Evolutionary conservation across 2,888 invertebrate genomes (phyloP), one percentile per base, ranked within the genome.

Genomic region (Chesias legatella): DNA sequence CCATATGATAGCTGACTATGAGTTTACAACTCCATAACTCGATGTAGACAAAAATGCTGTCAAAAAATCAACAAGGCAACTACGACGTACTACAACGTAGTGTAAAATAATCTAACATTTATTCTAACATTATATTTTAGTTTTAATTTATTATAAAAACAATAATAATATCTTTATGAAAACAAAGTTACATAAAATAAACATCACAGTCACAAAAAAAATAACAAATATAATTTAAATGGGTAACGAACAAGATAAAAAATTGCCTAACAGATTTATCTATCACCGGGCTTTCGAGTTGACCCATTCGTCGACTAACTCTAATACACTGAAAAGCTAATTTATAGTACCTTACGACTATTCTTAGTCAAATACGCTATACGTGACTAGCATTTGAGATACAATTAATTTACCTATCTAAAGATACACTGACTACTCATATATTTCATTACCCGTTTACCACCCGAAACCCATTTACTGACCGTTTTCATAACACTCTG

Each of bases 1-100:
- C 88, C 88, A 88, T 88, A 76, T 88, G 88, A 88, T 86, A 88
- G 88, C 88, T 88, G 85, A 88, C 88, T 81, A 81, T 88, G 88
- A 81, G 88, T 70, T 71, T 63, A 39, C 68, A 78, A 78, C 77
- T 68, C 78, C 72, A 65, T 62, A 58, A 77, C 80, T 56, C 82
- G 79, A 76, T 74, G 81, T 68, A 79, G 83, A 86, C 66, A 86
- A 86, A 85, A 65, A 58, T 71, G 78, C 58, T 72, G 60, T 62
- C 53, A 46, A 56, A 45, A 35, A 49, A 62, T 48, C 39, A 45
- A 48, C 46, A 51, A 48, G 48, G 43, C 55, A 55, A 48, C 43
- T 39, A 50, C 43, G 25, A 7, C 32, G 46, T 17, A 29, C 43
- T 51, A 44, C 42, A 51, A 42, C 36, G 36, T 33, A 49, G 57